Base-by-base conservation (phyloP, 2,888 invertebrate species). In the Perizoma flavofasciatum region DNA sequence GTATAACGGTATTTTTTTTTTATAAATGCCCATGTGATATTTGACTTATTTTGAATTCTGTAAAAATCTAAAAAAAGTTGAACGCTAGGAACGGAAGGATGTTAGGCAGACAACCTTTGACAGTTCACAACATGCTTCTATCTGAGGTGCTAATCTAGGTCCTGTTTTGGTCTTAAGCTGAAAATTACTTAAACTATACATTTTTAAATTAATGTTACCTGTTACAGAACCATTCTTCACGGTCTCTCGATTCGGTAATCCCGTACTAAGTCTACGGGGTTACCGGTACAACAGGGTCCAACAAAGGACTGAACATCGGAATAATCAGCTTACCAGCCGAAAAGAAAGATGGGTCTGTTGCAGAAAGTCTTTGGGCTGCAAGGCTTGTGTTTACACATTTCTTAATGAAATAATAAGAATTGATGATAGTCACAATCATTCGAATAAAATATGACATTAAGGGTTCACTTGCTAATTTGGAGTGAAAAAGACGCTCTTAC, bases 231-330 rank as follows among this genome's bases (percentile, higher is more conserved):
- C 22, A 11, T n/a, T 34, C 45, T 68, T 68, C 41, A 47, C 65
- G 2, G 68, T 53, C 39, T 82, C 85, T 0, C 77, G 81, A 3
- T 78, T 55, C 32, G 86, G 87, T 0, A 82, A 81, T 9, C 80
- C 79, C 0, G 77, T 79, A n/a, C 70, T 82, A 9, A 63, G 41
- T 5, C 46, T 76, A 4, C 75, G 66, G 1, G 44, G 49, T 0
- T 76, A 81, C 58, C 68, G 72, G 10, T 77, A 65, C 60, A 72
- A 75, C 56, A 68, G 64, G 35, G 52, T 53, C 6, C 45, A 45
- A 10, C 52, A 32, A 6, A 37, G 45, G 22, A 43, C n/a, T 22
- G 7, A 44, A n/a, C 6, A n/a, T 53, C 45, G 45, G 45, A 53
- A 8, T 45, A 53, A 4, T 37, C 45, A 39, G 45, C 32, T 4